Evolutionary conservation across 64 coral and sea anemone species (phyloP).

Genomic region (Dendronephthya gigantea): DNA sequence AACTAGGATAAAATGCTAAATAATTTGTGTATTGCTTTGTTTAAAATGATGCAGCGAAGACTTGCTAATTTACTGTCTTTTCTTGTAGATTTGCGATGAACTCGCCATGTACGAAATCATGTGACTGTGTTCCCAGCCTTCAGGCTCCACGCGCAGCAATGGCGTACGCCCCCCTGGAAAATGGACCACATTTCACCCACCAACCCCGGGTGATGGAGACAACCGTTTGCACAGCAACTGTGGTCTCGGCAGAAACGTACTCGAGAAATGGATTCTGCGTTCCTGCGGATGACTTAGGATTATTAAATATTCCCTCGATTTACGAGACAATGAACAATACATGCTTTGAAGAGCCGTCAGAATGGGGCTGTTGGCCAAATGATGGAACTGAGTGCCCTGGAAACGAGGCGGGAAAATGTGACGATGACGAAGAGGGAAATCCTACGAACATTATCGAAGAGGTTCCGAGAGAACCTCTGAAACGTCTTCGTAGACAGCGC

Average conservation of each 20-base stretch:
- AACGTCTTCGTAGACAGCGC: conserved; percentile 86
- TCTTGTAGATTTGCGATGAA: neutral
- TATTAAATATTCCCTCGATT: conserved; percentile 2
- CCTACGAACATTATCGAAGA: neutral
- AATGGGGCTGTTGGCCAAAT: neutral
- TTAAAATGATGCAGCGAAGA: too few relatives aligned
- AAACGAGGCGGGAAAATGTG: neutral
- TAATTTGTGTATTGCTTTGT: too few relatives aligned
- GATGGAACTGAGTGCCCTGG: neutral
- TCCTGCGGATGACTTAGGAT: neutral
- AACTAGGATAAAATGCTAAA: too few relatives aligned
- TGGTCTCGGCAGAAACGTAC: neutral
- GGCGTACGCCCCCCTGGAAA: neutral
- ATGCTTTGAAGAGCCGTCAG: neutral
- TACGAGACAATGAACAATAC: conserved; percentile 14
- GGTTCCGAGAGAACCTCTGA: conserved; percentile 62
- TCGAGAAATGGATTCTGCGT: neutral
- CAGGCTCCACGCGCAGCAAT: neutral
- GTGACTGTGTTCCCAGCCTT: neutral
- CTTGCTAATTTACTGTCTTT: too few relatives aligned
- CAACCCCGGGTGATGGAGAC: neutral
- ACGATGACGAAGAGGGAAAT: neutral
- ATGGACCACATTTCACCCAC: neutral
- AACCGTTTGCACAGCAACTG: neutral
- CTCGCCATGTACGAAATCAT: neutral